Percentiles rank a stretch among this genome's conserved stretches.
phyloP scores from a whole-genome alignment of 2,888 invertebrate species.

The Gari tellinella region DNA sequence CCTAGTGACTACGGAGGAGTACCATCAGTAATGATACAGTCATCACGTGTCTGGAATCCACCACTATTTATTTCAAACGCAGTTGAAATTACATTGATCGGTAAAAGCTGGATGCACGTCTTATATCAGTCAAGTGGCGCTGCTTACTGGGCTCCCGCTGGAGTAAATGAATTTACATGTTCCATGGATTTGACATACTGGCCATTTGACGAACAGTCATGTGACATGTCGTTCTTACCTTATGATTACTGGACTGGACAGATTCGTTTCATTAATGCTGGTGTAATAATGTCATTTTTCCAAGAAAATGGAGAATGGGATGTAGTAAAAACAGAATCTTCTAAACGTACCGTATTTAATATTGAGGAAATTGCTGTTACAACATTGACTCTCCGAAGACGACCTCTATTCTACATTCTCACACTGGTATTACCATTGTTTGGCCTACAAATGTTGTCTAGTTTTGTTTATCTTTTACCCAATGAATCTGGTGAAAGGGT shows the following conservation, averaged over 20 bases:
- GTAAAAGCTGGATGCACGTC: conserved; percentile 13
- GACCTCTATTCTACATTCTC: conserved; percentile 4
- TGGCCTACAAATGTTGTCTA: neutral
- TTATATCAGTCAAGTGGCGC: conserved; percentile 2
- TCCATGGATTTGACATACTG: conserved; percentile 45
- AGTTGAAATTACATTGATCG: conserved; percentile 11
- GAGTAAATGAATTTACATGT: conserved; percentile 18
- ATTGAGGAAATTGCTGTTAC: neutral
- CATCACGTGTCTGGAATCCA: conserved; percentile 31
- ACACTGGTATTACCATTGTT: conserved; percentile 8
- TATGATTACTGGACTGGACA: neutral
- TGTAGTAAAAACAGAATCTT: neutral
- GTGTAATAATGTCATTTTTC: neutral
- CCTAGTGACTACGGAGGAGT: conserved; percentile 18
- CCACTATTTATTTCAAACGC: conserved; percentile 10
- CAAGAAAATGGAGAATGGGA: conserved; percentile 10
- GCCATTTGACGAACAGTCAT: conserved; percentile 48
- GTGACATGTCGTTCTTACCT: conserved; percentile 17
- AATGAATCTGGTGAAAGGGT: conserved; percentile 26
- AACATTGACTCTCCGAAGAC: neutral
- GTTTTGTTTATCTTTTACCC: conserved; percentile 17
- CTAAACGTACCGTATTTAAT: neutral
- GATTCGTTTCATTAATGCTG: neutral
- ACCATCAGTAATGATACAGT: conserved; percentile 5
- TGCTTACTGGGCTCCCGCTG: conserved; percentile 10